Conservation (phyloP, 2,888 invertebrate species). For the Mylabris sibirica region DNA sequence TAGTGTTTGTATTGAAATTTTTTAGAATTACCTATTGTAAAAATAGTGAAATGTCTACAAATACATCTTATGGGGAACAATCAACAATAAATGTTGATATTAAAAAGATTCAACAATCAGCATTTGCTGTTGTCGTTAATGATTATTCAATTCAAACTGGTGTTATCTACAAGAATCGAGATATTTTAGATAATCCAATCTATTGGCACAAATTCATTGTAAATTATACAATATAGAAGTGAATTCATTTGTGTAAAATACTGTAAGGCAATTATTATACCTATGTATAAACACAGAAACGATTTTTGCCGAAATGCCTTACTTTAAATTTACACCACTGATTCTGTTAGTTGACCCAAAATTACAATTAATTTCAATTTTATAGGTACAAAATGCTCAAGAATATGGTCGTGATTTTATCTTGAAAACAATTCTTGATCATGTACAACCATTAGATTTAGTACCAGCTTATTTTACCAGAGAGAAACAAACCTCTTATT, state of each 20-base stretch:
- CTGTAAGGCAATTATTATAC: no score
- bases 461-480: conserved; percentile 61
- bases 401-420: conserved; percentile 50
- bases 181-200: conserved; percentile 40
- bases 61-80: conserved; percentile 11
- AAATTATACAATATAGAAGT: conserved; percentile 26
- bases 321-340: no score
- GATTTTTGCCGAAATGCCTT: no score
- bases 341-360: no score
- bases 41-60: conserved; percentile 14
- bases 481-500: conserved; percentile 55
- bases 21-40: background rate
- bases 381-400: conserved; percentile 52
- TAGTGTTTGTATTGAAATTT: background rate
- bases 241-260: no score
- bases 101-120: conserved; percentile 25
- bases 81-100: conserved; percentile 26
- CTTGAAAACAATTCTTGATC: conserved; percentile 59
- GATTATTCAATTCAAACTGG: conserved; percentile 34
- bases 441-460: conserved; percentile 62
- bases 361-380: background rate
- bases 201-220: conserved; percentile 52
- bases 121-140: conserved; percentile 23
- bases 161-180: conserved; percentile 41
- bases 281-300: no score